Base-by-base conservation (phyloP, 2,113 vertebrate genomes). In the Sebastes schlegelii region DNA sequence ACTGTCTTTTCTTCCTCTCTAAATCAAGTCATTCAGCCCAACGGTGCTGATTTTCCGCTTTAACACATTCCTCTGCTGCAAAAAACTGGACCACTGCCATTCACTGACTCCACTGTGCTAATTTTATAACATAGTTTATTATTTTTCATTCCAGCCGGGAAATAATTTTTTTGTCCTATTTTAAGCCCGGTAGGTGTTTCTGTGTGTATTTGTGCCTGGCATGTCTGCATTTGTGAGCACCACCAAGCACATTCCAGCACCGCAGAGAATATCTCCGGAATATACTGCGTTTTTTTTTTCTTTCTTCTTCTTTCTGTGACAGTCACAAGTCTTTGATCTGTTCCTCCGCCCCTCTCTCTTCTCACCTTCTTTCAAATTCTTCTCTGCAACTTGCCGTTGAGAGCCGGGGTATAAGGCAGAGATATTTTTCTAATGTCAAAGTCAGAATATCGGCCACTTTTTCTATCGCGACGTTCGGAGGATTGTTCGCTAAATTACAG, bases 291-390 rank as follows among this genome's bases (percentile, higher is more conserved):
- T 83, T 67, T 86, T 82, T 46, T 23, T 69, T 78, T 46, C 67
- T 82, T 84, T 91, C 70, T 84, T 90, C 84, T 91, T 90, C 86
- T 89, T 90, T 87, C 87, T 75, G 85, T 92, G 93, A 93, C 93
- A 94, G 93, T 94, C 93, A 82, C 87, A 86, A 79, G 71, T 89
- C 89, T 94, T 92, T 94, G 91, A 94, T 93, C 91, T 60, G 21
- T 64, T 90, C 73, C 79, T 77, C 83, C 55, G 83, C 65, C 71
- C 63, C 61, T 68, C 74, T 75, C 82, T 89, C 77, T 68, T 86
- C 86, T 86, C 77, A 85, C 88, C 85, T 88, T 83, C 82, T 92
- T 87, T 92, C 88, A 88, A 83, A 91, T 90, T 89, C 85, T 65
- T 82, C 84, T 70, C 77, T 85, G 69, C 82, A 48, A 71, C 68